Conservation (phyloP, 2,797 vertebrate genomes). For the Delichon dasypus region DNA sequence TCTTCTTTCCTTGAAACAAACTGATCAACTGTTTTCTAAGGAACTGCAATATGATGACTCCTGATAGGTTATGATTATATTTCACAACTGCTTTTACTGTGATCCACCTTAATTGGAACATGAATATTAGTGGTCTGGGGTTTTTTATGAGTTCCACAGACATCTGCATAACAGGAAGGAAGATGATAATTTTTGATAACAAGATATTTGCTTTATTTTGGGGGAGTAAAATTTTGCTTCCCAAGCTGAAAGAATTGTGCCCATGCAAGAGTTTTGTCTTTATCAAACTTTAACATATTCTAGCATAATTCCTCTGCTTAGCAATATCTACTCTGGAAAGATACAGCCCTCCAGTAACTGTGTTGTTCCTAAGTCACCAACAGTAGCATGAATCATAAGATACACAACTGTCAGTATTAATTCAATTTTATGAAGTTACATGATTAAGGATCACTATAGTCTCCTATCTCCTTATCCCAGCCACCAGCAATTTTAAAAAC, state of each 20-base stretch:
- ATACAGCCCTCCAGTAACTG: neutral
- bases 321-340: neutral
- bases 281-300: neutral
- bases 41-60: neutral
- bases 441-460: neutral
- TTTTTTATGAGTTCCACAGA: neutral
- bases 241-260: neutral
- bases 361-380: neutral
- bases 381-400: neutral
- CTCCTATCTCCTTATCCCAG: neutral
- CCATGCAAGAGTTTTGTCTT: neutral
- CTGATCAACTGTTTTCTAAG: neutral
- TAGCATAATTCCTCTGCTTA: neutral
- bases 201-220: neutral
- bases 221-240: neutral
- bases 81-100: neutral
- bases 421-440: neutral
- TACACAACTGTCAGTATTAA: neutral
- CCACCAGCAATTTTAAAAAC: neutral
- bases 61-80: neutral
- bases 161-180: accelerated
- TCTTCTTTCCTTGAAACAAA: neutral
- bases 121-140: neutral
- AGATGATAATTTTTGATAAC: neutral
- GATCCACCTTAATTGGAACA: neutral